These are phyloP conservation scores for Carcinoscorpius rotundicauda DNA, from an alignment of 1,140 invertebrate genomes.

Conservation along the genomic window DNA sequence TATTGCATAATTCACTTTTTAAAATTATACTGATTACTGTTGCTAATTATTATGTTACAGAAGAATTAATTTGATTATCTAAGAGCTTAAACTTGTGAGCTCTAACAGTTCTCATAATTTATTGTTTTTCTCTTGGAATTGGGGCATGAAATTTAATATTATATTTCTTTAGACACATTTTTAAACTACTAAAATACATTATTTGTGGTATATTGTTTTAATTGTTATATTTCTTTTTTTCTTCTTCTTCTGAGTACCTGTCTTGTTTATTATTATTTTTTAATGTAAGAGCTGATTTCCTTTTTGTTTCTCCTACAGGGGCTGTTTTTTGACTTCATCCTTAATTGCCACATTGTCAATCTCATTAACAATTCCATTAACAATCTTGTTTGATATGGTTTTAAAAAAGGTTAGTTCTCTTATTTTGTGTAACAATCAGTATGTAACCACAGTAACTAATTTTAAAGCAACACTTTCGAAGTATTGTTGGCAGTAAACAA, in stretches of 20 bases:
- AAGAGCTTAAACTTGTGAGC: no score
- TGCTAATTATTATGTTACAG: no score
- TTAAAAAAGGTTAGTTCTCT: slow-evolving; percentile 48
- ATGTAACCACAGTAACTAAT: background rate
- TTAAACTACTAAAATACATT: no score
- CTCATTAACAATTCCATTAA: slow-evolving; percentile 70
- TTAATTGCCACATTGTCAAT: slow-evolving; percentile 68
- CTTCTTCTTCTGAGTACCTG: slow-evolving; percentile 8
- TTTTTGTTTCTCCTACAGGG: slow-evolving; percentile 41
- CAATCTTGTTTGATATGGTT: slow-evolving; percentile 65
- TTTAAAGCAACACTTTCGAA: background rate
- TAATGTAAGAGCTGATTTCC: no score
- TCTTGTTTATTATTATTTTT: slow-evolving; percentile 19
- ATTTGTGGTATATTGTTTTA: no score
- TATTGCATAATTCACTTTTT: no score
- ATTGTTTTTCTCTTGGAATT: no score
- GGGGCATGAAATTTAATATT: no score
- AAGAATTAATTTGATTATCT: no score
- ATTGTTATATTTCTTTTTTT: background rate
- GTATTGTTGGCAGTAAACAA: background rate
- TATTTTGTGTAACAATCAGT: background rate
- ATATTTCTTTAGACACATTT: no score
- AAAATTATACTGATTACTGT: no score
- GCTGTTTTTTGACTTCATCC: slow-evolving; percentile 77
- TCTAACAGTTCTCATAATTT: no score